These are phyloP conservation scores for Triops longicaudatus DNA, from an alignment of 1,140 invertebrate species.

Conservation along the genomic window DNA sequence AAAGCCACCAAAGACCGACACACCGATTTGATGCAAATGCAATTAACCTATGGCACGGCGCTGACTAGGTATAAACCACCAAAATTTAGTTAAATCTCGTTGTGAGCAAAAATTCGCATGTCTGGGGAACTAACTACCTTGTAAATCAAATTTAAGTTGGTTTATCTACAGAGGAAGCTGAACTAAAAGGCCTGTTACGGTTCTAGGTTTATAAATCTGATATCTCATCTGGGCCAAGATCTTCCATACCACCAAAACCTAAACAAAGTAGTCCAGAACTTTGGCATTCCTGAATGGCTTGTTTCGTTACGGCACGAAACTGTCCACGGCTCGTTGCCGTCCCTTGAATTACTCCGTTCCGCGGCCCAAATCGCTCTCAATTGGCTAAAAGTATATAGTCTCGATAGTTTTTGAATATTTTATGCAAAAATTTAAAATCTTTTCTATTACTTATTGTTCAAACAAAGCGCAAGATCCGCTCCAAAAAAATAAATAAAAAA, in stretches of 20 bases:
- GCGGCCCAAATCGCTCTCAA: conserved; percentile 46
- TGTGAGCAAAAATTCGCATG: background rate
- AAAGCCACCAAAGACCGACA: conserved; percentile 34
- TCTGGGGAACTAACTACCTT: no score
- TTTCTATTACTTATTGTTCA: no score
- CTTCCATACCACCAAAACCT: conserved; percentile 39
- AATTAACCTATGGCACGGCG: conserved; percentile 50
- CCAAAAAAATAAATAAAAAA: no score
- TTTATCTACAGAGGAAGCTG: no score
- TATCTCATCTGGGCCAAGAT: conserved; percentile 27
- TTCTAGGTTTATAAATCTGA: conserved; percentile 28
- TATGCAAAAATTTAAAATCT: conserved; percentile 16
- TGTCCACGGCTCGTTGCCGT: conserved; percentile 52
- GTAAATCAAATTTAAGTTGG: no score
- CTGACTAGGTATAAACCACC: conserved; percentile 44
- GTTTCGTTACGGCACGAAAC: conserved; percentile 55
- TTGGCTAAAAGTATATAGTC: conserved; percentile 48
- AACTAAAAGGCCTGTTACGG: conserved; percentile 19
- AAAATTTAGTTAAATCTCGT: background rate
- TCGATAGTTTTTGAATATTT: conserved; percentile 28
- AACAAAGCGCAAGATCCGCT: no score
- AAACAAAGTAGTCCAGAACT: conserved; percentile 47
- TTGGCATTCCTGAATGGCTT: conserved; percentile 55
- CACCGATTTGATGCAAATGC: conserved; percentile 39
- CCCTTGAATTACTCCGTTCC: conserved; percentile 46